Base-by-base conservation (phyloP, 2,797 vertebrate genomes). In the Cryptoblepharus egeriae region DNA sequence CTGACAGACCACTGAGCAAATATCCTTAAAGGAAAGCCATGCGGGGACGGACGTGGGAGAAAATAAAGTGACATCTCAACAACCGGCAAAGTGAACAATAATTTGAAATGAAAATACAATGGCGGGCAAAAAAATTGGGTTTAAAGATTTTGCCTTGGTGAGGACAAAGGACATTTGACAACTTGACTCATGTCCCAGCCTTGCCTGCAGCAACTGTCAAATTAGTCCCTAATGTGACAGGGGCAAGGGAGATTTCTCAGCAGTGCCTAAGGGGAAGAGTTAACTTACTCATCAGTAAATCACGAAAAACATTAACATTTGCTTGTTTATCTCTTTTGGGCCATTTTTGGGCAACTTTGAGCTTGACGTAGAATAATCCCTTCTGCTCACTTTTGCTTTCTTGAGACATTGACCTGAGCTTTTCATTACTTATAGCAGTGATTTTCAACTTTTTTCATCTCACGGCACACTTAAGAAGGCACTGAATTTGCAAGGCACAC, bases 201-300 rank as follows among this genome's bases (percentile, higher is more conserved):
- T 95, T 93, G 90, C 92, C 90, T 88, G 86, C 86, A 94, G 93
- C 92, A 90, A 94, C 87, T 94, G 91, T 94, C 93, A 95, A 93
- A 94, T 78, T 88, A 90, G 84, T 82, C 93, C 90, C 83, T 93
- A 93, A 92, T 92, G 89, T 80, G 90, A 77, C 87, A 26, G 79
- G 84, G 91, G 89, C 81, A 91, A 92, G 77, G 86, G 85, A 90
- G 88, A 24, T 75, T 61, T 71, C 75, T 92, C 83, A 89, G 74
- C 89, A 89, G 81, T 85, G 86, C 87, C 84, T 75, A 78, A 90
- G 92, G 91, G 92, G 88, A 91, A 82, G 90, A 24, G 89, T 92
- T 92, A 91, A 93, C 68, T 89, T 79, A 45, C 81, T 86, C 85
- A 86, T 91, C 87, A 85, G 73, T 81, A 83, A 90, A 81, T 89